Base-by-base conservation (phyloP, 2,797 vertebrate species). In the Gallirallus australis region DNA sequence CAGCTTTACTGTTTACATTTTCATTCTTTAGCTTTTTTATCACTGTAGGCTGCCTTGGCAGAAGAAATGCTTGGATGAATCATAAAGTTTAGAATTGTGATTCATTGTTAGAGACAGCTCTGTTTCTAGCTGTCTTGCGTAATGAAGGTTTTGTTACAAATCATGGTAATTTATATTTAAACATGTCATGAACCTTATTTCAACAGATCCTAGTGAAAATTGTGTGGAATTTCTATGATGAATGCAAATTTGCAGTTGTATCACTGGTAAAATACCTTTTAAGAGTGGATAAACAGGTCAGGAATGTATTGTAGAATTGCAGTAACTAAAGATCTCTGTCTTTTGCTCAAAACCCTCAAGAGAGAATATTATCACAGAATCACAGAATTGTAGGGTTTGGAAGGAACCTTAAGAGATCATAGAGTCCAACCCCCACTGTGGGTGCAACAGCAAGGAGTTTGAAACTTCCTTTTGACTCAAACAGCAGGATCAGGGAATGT, bases 61-160 rank as follows among this genome's bases (percentile, higher is more conserved):
- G 77, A 85, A 68, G 25, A 91, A 52, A 69, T 83, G 50, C 23
- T 76, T 81, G 71, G 8, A 10, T 80, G 59, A 94, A 92, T 86
- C 75, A 83, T 75, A 52, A 91, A 83, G 12, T 91, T 96, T 77
- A 47, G 42, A 79, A 42, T 17, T 92, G 47, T 86, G 89, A 95
- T 85, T 94, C 69, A 75, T 93, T 79, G 54, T 91, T 86, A 61
- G 87, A 89, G 85, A 91, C 91, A 93, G 35, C 53, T 93, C 73
- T 93, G 69, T 90, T 90, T 91, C 59, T 64, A 37, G 72, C 66
- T 96, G 75, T 92, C 92, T 84, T 87, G 11, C 60, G 30, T 90
- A 91, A 94, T 92, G 61, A 84, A 48, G 24, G 4, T 53, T 90
- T 94, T 87, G 31, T 89, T 94, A n/a, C 48, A 89, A 93, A 91